Evolutionary conservation across 2,888 invertebrate genomes (phyloP), one percentile per base, ranked within the genome.

Genomic region (Pristionchus japonicus): DNA sequence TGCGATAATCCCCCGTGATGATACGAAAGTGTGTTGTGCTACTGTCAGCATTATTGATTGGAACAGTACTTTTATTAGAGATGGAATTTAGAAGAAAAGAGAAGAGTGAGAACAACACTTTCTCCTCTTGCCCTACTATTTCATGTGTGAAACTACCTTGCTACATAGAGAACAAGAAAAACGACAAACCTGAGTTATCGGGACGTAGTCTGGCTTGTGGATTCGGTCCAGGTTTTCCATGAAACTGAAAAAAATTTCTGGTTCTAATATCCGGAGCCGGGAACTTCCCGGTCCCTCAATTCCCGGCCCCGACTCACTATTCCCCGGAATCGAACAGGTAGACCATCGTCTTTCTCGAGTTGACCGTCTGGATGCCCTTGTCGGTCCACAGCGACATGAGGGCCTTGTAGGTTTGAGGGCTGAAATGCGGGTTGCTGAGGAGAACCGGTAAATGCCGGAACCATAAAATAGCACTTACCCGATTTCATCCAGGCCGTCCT

Each of bases 311-410:
- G 9, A 84, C 88, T 57, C 31, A 98, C 98, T 98, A 98, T 97
- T 98, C 98, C 95, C 98, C 98, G 95, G 98, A 98, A 96, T 99
- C 98, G 96, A 98, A 98, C 95, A 99, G 97, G 96, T 99, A 99
- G 96, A 99, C 99, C 96, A 99, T 99, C 96, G 98, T 99, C 95
- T 98, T 98, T 95, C 98, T 97, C 90, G 97, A 97, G 13, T n/a
- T 20, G 0, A 77, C 88, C 0, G 37, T 57, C 37, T 86, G 86
- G 91, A 99, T 98, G 88, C 98, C 99, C 92, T 96, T 96, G 96
- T 99, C 98, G 88, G 96, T 96, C 98, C 98, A 99, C 9, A 92
- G 77, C 9, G 88, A 86, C 49, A 80, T 89, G 52, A 92, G 86
- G 9, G 91, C 92, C 9, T 88, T 67, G 70, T 88, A 90, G 6